Base-by-base conservation (phyloP, 2,113 vertebrate species). In the Coryphaenoides rupestris region DNA sequence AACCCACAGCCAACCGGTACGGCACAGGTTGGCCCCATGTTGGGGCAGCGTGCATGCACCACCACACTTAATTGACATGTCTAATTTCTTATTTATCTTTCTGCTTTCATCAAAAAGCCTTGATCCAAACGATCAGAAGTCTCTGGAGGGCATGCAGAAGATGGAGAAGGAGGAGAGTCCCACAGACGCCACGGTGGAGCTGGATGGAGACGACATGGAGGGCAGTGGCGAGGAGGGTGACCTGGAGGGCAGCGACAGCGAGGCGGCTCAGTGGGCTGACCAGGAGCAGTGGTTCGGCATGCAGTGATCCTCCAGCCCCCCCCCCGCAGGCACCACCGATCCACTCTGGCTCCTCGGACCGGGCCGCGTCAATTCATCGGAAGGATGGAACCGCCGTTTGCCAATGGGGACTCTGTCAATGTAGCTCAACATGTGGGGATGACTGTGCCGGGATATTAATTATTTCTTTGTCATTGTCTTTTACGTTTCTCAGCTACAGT, bases 121-220 rank as follows among this genome's bases (percentile, higher is more conserved):
- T 93, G 97, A 99, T 80, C 97, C 96, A 24, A 98, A 98, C 1
- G 96, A 99, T 76, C 96, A 98, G 91, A 99, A 98, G 89, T 98
- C 96, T 7, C 82, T 98, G 40, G 96, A 99, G 75, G 97, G 96
- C 19, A 93, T 99, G 95, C 97, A 99, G 90, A 98, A 98, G 84
- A 98, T 99, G 95, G 97, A 99, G 82, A 98, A 98, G 78, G 97
- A 99, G 82, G 97, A 98, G 84, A 98, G 96, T 55, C 96, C 95
- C 53, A 94, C 95, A 0, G 97, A 98, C 2, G 96, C 96, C 60
- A 96, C 97, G 0, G 95, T 96, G 82, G 97, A 99, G 76, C 95
- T 98, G 68, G 97, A 99, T 4, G 97, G 96, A 4, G 97, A 99
- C 2, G 96, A 99, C 84, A 98, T 99, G 97, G 96, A 99, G 78